phyloP scores from a whole-genome alignment of 2,797 vertebrate genomes.

The Poecilia gillii region DNA sequence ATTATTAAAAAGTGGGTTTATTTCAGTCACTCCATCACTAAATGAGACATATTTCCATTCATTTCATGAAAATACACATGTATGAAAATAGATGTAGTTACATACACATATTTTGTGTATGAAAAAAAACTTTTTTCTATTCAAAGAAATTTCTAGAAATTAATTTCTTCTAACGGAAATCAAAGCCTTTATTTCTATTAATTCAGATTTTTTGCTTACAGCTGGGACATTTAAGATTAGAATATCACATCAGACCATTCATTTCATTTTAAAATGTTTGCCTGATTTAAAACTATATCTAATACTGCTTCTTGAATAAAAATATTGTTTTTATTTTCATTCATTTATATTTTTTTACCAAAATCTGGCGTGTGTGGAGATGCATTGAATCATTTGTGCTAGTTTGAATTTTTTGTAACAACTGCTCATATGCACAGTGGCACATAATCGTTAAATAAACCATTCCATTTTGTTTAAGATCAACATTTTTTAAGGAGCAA shows the following conservation, averaged over 20 bases:
- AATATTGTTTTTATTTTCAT: background rate
- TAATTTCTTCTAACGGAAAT: too few relatives aligned
- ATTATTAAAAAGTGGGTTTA: background rate
- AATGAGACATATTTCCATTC: background rate
- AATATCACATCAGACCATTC: background rate
- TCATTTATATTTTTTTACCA: background rate
- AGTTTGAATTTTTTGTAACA: background rate
- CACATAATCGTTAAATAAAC: background rate
- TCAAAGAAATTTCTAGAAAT: too few relatives aligned
- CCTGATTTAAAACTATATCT: background rate
- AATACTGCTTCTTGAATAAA: background rate
- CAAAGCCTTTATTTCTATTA: background rate
- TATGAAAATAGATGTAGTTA: too few relatives aligned
- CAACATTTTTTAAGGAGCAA: background rate
- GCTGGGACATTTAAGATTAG: background rate
- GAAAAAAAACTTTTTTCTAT: too few relatives aligned
- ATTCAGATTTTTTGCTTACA: background rate
- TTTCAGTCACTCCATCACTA: background rate
- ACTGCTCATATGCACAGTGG: background rate
- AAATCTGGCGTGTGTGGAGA: background rate
- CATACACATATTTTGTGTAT: too few relatives aligned
- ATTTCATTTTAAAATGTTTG: background rate
- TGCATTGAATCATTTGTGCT: background rate
- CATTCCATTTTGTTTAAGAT: background rate
- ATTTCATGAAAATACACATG: too few relatives aligned